Evolutionary conservation across 2,113 vertebrate genomes (phyloP).

Genomic region (Xyliphius kryptos): DNA sequence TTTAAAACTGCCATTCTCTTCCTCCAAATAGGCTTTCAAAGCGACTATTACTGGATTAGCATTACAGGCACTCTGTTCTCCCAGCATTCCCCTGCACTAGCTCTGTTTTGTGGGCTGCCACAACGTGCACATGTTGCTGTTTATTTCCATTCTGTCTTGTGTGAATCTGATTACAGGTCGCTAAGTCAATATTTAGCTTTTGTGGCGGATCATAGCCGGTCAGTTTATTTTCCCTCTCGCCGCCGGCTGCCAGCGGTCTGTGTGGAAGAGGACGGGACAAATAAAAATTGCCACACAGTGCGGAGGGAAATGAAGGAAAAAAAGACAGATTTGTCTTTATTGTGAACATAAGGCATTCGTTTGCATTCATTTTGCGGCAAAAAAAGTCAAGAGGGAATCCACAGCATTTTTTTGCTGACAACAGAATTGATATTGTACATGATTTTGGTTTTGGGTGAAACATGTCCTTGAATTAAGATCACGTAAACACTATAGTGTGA

Average conservation of each 20-base stretch:
- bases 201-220: conserved; percentile 57
- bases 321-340: conserved; percentile 12
- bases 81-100: conserved; percentile 40
- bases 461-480: too few species aligned
- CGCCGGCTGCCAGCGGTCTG: conserved; percentile 63
- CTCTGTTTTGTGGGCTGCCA: conserved; percentile 59
- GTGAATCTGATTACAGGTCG: conserved; percentile 74
- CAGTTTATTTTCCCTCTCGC: conserved; percentile 65
- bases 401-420: too few species aligned
- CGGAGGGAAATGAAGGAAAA: neutral
- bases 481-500: too few species aligned
- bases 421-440: too few species aligned
- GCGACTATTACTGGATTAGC: conserved; percentile 54
- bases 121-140: conserved; percentile 60
- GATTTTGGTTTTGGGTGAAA: too few species aligned
- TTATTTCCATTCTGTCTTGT: conserved; percentile 71
- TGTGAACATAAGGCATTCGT: too few species aligned
- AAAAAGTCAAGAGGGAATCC: too few species aligned
- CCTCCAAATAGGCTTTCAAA: conserved; percentile 47
- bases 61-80: conserved; percentile 47
- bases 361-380: too few species aligned
- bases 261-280: conserved; percentile 51
- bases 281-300: conserved; percentile 29
- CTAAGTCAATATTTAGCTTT: conserved; percentile 75
- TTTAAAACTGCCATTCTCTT: conserved; percentile 46